Percentiles rank a stretch among this genome's conserved stretches.
These are phyloP conservation scores for Aphidius colemani DNA, from an alignment of 2,888 invertebrate species.

Conservation along the genomic window DNA sequence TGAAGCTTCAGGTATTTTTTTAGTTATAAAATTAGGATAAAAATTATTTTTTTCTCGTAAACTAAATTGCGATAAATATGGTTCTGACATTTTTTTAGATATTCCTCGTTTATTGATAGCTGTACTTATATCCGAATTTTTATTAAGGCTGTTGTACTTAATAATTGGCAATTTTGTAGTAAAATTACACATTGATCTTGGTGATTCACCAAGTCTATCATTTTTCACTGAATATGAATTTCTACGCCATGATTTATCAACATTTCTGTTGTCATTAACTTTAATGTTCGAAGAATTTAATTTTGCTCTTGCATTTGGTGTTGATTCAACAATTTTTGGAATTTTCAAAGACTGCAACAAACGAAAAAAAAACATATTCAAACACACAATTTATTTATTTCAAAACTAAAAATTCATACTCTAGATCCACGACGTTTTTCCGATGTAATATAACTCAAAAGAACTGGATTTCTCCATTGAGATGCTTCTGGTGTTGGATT, in stretches of 20 bases:
- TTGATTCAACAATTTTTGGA: conserved; percentile 36
- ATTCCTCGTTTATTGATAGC: background rate
- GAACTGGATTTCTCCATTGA: conserved; percentile 46
- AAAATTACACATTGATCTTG: conserved; percentile 21
- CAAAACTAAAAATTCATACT: conserved; percentile 28
- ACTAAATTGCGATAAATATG: too few species aligned
- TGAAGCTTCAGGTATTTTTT: background rate
- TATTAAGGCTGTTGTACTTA: conserved; percentile 18
- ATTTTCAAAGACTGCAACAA: conserved; percentile 30
- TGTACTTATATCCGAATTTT: conserved; percentile 26
- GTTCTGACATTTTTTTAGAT: too few species aligned
- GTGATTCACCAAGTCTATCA: conserved; percentile 17
- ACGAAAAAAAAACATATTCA: too few species aligned
- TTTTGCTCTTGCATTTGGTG: conserved; percentile 32
- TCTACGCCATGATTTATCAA: conserved; percentile 30
- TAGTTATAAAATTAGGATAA: background rate
- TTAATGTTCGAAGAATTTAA: conserved; percentile 23
- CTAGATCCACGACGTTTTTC: conserved; percentile 44
- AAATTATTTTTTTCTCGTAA: background rate
- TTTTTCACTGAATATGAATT: conserved; percentile 27
- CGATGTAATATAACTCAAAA: conserved; percentile 43
- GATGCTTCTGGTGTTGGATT: conserved; percentile 27
- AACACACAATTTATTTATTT: too few species aligned
- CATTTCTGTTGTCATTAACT: conserved; percentile 25
- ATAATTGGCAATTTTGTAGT: conserved; percentile 34